phyloP scores from a whole-genome alignment of 1,140 invertebrate genomes.

The Bombus pyrosoma region DNA sequence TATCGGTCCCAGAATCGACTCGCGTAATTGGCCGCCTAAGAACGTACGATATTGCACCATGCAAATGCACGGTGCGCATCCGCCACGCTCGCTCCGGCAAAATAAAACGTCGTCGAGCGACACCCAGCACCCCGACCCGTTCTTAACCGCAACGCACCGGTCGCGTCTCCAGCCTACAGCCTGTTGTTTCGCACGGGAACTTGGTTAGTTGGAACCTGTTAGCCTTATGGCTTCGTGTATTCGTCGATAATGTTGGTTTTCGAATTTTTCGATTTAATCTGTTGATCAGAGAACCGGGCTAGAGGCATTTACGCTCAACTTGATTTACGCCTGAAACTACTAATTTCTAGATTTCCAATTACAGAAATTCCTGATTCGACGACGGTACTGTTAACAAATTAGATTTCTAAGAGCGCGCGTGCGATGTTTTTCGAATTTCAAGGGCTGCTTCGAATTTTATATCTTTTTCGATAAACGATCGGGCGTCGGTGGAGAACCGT shows the following conservation, averaged over 20 bases:
- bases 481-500: too few species aligned
- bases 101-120: constrained; percentile 69
- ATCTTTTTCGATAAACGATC: not conserved
- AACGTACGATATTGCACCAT: constrained; percentile 82
- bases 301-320: too few species aligned
- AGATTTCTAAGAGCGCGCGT: not conserved
- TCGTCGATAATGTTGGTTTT: not conserved
- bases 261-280: too few species aligned
- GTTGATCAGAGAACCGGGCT: too few species aligned
- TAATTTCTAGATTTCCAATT: too few species aligned
- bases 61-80: constrained; percentile 77
- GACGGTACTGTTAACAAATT: too few species aligned
- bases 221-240: not conserved
- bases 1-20: constrained; percentile 80
- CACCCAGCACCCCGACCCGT: constrained; percentile 31
- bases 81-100: constrained; percentile 55
- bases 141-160: constrained; percentile 38
- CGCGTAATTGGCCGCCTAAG: constrained; percentile 82
- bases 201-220: not conserved
- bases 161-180: constrained; percentile 5
- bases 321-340: too few species aligned
- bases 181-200: not conserved
- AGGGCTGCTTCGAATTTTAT: not conserved
- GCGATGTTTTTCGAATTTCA: too few species aligned
- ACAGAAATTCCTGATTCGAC: too few species aligned